These are phyloP conservation scores for Rhyacophila brunnea DNA, from an alignment of 1,140 invertebrate species.

Conservation along the genomic window DNA sequence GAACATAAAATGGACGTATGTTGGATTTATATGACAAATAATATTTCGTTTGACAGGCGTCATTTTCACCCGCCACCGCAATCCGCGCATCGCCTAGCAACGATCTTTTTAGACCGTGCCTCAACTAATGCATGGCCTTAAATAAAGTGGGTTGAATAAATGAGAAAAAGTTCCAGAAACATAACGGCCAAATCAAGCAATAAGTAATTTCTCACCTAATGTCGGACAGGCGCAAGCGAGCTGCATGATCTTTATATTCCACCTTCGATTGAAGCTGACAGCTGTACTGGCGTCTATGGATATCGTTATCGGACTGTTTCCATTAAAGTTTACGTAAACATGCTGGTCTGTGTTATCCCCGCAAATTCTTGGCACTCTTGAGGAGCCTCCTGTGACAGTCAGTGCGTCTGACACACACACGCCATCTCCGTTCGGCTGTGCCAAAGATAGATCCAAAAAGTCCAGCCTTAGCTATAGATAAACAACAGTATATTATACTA, in stretches of 20 bases:
- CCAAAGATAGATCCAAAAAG: slow-evolving; percentile 70
- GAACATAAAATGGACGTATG: no score
- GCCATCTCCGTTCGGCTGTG: slow-evolving; percentile 72
- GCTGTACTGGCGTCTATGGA: slow-evolving; percentile 62
- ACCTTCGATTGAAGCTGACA: slow-evolving; percentile 63
- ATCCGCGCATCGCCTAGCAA: no score
- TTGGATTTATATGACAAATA: no score
- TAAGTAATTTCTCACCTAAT: slow-evolving; percentile 49
- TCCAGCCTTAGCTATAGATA: slow-evolving; percentile 67
- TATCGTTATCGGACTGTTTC: slow-evolving; percentile 64
- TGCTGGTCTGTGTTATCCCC: slow-evolving; percentile 81
- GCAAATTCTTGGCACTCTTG: slow-evolving; percentile 68
- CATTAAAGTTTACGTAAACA: slow-evolving; percentile 75
- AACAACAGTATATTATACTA: no score
- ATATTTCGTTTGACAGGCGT: no score
- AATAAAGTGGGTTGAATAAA: no score
- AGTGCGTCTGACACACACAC: slow-evolving; percentile 69
- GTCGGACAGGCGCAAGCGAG: slow-evolving; percentile 68
- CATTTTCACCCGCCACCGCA: no score
- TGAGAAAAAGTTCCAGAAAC: no score
- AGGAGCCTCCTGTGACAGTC: slow-evolving; percentile 66
- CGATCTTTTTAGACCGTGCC: no score
- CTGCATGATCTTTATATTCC: slow-evolving; percentile 76
- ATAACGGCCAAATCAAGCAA: no score
- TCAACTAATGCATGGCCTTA: no score